Conservation (phyloP, 2,113 vertebrate species). For the Calidris pugnax region DNA sequence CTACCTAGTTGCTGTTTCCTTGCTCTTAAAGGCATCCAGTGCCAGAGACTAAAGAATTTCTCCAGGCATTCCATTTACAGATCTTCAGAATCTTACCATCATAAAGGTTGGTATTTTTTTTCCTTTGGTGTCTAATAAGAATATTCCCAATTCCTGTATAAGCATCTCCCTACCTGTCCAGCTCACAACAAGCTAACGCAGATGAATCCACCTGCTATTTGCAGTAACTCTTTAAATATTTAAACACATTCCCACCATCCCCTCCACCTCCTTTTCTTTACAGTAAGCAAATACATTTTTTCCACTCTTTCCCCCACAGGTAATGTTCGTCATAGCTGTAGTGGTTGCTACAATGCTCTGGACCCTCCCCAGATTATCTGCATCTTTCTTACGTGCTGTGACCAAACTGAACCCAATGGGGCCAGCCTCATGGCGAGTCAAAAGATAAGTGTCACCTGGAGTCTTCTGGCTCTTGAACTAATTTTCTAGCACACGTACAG, state of each 20-base stretch:
- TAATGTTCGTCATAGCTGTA: neutral
- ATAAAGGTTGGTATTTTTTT: accelerated
- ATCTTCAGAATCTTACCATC: neutral
- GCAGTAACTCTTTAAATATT: neutral
- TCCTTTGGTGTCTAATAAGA: neutral
- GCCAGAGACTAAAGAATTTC: neutral
- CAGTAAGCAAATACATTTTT: neutral
- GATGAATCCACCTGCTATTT: neutral
- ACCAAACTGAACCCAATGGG: neutral
- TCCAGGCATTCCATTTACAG: neutral
- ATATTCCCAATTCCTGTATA: neutral
- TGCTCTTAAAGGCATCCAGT: neutral
- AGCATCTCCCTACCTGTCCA: neutral
- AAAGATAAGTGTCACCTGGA: neutral
- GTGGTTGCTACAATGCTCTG: neutral
- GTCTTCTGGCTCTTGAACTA: neutral
- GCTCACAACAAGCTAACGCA: neutral
- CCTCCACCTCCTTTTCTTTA: neutral
- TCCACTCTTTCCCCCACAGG: neutral
- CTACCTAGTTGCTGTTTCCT: neutral
- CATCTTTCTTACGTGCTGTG: neutral
- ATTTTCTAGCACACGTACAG: neutral
- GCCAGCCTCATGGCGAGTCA: neutral
- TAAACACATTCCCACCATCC: neutral
- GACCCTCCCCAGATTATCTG: neutral